Conservation (phyloP, 2,113 vertebrate species). For the Hypocryptadius cinnamomeus region DNA sequence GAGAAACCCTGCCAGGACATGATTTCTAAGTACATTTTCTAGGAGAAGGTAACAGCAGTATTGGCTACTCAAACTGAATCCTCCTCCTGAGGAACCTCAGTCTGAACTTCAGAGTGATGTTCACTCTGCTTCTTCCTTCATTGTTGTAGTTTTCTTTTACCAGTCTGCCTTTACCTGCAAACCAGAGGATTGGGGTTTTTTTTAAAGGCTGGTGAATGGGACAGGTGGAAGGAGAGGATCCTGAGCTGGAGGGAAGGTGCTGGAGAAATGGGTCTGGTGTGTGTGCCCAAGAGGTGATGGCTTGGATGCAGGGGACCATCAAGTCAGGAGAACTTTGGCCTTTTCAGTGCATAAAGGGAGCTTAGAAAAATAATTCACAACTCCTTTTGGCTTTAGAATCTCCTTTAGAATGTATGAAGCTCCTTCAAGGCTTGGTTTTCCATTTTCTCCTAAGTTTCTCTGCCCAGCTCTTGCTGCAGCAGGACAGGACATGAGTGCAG, state of each 20-base stretch:
- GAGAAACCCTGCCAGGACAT: background rate
- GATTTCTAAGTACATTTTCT: background rate
- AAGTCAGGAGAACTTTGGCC: background rate
- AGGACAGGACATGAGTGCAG: background rate
- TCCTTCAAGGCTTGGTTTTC: background rate
- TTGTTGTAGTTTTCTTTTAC: background rate
- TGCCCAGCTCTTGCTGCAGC: background rate
- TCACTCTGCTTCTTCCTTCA: background rate
- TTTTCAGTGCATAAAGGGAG: background rate
- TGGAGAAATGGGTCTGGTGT: background rate
- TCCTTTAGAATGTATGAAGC: background rate
- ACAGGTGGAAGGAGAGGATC: background rate
- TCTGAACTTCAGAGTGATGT: background rate
- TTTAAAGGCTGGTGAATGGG: background rate
- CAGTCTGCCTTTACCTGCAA: background rate
- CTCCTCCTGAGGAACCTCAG: background rate
- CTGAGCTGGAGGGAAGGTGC: background rate
- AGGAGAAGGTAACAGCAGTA: background rate
- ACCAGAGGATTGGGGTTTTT: background rate
- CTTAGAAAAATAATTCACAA: background rate
- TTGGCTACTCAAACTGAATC: background rate
- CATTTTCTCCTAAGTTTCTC: background rate
- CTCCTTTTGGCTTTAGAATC: background rate
- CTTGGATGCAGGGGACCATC: background rate
- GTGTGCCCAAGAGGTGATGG: background rate